Evolutionary conservation across 2,113 vertebrate genomes (phyloP), one percentile per base, ranked within the genome.

Genomic region (Lepus timidus): DNA sequence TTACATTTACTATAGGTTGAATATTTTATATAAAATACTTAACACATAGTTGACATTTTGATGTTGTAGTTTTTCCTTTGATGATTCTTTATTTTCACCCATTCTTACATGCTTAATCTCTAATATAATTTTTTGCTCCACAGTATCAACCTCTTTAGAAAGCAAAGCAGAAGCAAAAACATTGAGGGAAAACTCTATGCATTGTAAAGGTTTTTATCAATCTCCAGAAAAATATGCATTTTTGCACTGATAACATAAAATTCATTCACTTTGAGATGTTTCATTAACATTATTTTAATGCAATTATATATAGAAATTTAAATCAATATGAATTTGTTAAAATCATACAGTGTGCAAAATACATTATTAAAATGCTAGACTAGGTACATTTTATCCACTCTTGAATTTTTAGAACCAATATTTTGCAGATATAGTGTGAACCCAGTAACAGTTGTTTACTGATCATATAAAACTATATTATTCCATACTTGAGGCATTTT

Each of bases 231-330:
- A 67, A 58, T 20, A 73, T 13, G 0, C 0, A 61, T 52, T 65
- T 94, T 92, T 75, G 9, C 70, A 36, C 58, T 39, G 31, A 5
- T 64, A 85, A 80, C 8, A 80, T 22, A 29, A 58, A 85, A 71
- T 52, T 29, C 8, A 93, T 89, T 85, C n/a, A 76, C 27, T 87
- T 84, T 90, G 52, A 76, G 36, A 51, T 87, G 14, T 73, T 84
- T 44, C 25, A 70, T 61, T 74, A 79, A 84, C 83, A 85, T 70
- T 67, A 74, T 74, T 88, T 23, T 70, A 92, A 67, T 29, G 65
- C 4, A 74, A 58, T 80, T 29, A 64, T 44, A 68, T 27, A 16
- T 1, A 85, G 20, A 64, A 90, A 70, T 33, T 51, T 88, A 88
- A 75, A 90, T 91, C 3, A 84, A 61, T n/a, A 51, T 70, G 44